Percentiles rank a stretch among this genome's conserved stretches.
phyloP scores from a whole-genome alignment of 2,113 vertebrate genomes.

The Odobenus rosmarus region DNA sequence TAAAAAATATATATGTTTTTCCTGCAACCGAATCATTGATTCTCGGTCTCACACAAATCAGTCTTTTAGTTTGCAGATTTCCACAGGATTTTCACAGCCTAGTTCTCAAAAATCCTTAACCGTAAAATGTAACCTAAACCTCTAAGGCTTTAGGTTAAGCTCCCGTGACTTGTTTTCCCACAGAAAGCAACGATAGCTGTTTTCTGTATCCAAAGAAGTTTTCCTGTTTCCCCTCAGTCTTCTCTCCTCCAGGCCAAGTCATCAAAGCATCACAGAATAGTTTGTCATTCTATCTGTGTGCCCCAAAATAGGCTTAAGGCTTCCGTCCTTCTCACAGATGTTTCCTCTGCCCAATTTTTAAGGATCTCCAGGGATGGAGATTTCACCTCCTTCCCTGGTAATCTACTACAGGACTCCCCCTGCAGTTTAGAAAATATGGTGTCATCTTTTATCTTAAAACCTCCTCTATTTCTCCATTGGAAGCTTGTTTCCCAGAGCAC shows the following conservation, averaged over 20 bases:
- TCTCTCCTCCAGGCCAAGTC: constrained; percentile 15
- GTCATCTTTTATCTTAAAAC: constrained; percentile 10
- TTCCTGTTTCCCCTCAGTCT: not conserved
- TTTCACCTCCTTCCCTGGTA: not conserved
- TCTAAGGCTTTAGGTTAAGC: constrained; percentile 1
- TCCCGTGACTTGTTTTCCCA: not conserved
- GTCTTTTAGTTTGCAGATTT: constrained; percentile 13
- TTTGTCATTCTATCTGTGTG: not conserved
- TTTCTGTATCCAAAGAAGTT: constrained; percentile 32
- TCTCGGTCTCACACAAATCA: not conserved
- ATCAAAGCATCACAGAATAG: constrained; percentile 5
- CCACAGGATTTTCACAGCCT: constrained; percentile 7
- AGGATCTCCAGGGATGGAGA: not conserved
- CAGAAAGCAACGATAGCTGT: not conserved
- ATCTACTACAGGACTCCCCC: not conserved
- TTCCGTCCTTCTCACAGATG: not conserved
- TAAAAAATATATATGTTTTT: not conserved
- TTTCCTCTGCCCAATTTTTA: not conserved
- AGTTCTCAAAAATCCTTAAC: not conserved
- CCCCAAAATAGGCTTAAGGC: not conserved
- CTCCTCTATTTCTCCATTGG: not conserved
- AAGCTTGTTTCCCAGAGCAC: not conserved
- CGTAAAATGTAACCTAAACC: not conserved
- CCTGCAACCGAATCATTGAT: not conserved
- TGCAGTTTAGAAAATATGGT: not conserved